Evolutionary conservation across 1,140 invertebrate species (phyloP).

Genomic region (Popillia japonica): DNA sequence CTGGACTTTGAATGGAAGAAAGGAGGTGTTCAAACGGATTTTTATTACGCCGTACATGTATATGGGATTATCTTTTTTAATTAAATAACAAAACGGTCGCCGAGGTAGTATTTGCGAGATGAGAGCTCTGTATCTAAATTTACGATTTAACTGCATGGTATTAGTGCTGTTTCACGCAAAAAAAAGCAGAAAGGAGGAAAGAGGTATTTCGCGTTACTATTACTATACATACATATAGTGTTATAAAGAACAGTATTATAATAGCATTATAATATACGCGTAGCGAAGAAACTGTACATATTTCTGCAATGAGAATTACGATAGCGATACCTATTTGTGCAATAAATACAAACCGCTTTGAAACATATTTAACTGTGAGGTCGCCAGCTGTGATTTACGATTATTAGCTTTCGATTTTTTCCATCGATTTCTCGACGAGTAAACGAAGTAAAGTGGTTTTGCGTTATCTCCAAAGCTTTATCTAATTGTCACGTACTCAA

Average conservation of each 20-base stretch:
- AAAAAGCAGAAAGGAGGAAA: background rate
- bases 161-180: background rate
- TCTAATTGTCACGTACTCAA: no score
- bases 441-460: no score
- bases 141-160: no score
- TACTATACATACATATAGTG: background rate
- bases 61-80: conserved; percentile 19
- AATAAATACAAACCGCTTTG: background rate
- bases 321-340: background rate
- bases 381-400: conserved; percentile 26
- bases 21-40: background rate
- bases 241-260: conserved; percentile 3
- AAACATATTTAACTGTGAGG: background rate
- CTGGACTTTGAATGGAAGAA: background rate
- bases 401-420: background rate
- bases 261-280: background rate
- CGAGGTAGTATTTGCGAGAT: background rate
- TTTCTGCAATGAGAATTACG: background rate
- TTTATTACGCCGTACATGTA: background rate
- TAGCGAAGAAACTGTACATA: background rate
- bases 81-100: conserved; percentile 24
- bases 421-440: background rate
- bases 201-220: background rate
- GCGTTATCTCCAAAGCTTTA: no score
- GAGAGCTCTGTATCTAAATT: background rate